phyloP scores from a whole-genome alignment of 2,797 vertebrate species.

The Vireo griseus region DNA sequence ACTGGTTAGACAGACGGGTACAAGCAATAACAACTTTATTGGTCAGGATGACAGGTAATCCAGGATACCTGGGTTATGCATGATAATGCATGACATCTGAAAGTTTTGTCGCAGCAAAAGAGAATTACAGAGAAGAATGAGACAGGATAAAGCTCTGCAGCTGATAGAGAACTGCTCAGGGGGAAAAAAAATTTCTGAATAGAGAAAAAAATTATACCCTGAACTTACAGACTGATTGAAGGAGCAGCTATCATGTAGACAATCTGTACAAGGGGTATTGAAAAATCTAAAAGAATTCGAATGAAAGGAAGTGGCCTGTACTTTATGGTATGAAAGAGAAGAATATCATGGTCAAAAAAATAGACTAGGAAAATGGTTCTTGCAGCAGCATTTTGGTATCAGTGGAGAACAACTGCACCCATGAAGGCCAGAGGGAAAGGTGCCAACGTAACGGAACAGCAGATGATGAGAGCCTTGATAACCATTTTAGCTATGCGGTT shows the following conservation, averaged over 20 bases:
- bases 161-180: neutral
- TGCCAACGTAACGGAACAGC: neutral
- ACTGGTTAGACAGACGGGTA: fast-evolving
- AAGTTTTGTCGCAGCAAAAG: neutral
- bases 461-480: neutral
- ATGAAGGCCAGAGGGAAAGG: neutral
- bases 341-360: neutral
- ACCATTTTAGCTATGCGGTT: neutral
- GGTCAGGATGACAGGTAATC: neutral
- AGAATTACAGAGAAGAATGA: neutral
- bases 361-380: neutral
- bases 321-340: neutral
- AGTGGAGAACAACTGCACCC: neutral
- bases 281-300: neutral
- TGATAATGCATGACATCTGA: neutral
- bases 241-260: neutral
- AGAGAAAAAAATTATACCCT: neutral
- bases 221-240: neutral
- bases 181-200: neutral
- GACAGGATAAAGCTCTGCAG: neutral
- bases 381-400: neutral
- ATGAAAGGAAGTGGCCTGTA: neutral
- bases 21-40: neutral
- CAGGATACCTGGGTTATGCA: neutral
- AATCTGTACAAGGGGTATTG: neutral